A percentile compares a stretch with the other conserved stretches of the same genome.
phyloP scores from a whole-genome alignment of 2,888 invertebrate genomes.

The Polyploca ridens region DNA sequence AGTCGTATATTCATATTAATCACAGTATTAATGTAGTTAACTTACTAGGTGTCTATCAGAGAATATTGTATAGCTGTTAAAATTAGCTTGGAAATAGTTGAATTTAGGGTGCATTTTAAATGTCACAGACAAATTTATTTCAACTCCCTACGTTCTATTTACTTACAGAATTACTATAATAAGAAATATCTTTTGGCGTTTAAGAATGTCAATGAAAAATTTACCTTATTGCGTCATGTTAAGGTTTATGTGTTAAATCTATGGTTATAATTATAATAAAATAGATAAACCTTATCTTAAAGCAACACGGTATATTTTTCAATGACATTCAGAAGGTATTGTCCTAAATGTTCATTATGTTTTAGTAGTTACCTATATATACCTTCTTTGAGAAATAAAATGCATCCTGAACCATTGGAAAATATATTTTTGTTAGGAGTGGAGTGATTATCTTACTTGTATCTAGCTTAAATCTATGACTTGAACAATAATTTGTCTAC shows the following conservation, averaged over 20 bases:
- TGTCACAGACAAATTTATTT: constrained; percentile 12
- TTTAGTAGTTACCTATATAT: too few species aligned
- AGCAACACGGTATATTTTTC: too few species aligned
- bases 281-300: too few species aligned
- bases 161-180: too few species aligned
- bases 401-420: constrained; percentile 31
- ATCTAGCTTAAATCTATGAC: constrained; percentile 18
- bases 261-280: too few species aligned
- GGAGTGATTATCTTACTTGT: constrained; percentile 43
- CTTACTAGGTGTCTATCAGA: constrained; percentile 55
- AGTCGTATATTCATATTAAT: constrained; percentile 19
- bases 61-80: constrained; percentile 55
- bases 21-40: constrained; percentile 48
- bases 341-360: too few species aligned
- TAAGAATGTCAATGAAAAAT: too few species aligned
- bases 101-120: constrained; percentile 27
- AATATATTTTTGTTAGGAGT: constrained; percentile 77
- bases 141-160: too few species aligned
- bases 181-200: too few species aligned
- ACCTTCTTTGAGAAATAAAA: constrained; percentile 23
- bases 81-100: constrained; percentile 38
- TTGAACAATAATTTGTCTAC: constrained; percentile 22
- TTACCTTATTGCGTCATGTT: too few species aligned
- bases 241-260: too few species aligned
- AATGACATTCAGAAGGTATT: too few species aligned